Evolutionary conservation across 2,888 invertebrate genomes (phyloP), one percentile per base, ranked within the genome.

Genomic region (Ptychoptera contaminata): DNA sequence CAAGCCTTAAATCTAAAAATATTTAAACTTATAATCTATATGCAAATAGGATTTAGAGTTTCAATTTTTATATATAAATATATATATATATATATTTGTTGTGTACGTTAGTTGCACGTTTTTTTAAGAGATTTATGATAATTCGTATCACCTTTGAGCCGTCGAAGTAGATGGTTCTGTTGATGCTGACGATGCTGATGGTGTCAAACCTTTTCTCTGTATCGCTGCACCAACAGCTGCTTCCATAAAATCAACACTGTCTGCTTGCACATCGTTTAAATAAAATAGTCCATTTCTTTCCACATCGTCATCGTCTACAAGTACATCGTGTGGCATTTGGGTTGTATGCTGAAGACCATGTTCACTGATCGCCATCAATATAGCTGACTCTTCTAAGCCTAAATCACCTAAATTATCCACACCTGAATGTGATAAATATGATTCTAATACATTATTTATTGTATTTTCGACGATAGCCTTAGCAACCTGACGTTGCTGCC

Each of bases 171-270:
- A 23, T 23, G 23, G 23, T 23, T 23, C 23, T 8, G 42, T 34
- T 23, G 42, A 42, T 34, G 34, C 34, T 15, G 42, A 35, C 16
- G 34, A n/a, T 16, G 34, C 11, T n/a, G 16, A 35, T 9, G 42
- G 35, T 7, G 42, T 35, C 10, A 51, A 40, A 9, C 51, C 51
- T 32, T 51, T 49, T 16, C 47, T 48, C 40, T 51, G 48, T 32
- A 51, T 51, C 9, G 51, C 51, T 16, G 42, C 41, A 16, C 49
- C 42, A 30, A 51, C 49, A 23, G 51, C 51, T 4, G 47, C 43
- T 30, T 51, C 51, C 38, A 50, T 44, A 36, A 49, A 45, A 45
- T 46, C 43, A 8, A 39, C 40, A 37, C 46, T 42, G 15, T 51
- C 50, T 7, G 23, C 7, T 23, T 23, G 23, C 23, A 23, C 23